Base-by-base conservation (phyloP, 2,113 vertebrate genomes). In the Capra hircus region DNA sequence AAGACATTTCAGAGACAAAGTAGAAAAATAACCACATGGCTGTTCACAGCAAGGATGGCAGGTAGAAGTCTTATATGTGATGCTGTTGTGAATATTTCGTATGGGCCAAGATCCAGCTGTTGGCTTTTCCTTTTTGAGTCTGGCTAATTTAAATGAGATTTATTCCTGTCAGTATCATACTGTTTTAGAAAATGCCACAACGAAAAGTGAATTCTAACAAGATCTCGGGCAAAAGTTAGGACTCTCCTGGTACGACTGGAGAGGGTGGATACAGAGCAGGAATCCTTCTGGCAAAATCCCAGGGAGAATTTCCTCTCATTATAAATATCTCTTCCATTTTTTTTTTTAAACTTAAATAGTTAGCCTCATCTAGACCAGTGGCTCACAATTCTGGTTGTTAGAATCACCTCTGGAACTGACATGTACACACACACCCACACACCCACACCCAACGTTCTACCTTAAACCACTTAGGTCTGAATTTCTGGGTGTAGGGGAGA, bases 71-170 rank as follows among this genome's bases (percentile, higher is more conserved):
- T 11, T 30, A 19, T 19, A 25, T n/a, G 19, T 13, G 30, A 23
- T 80, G 33, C 33, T 77, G 19, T 52, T 9, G 30, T 74, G 36
- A 62, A 4, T 85, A 95, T 33, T 90, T 91, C 67, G 0, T 67
- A 1, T 62, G 6, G 27, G 3, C 7, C 28, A 28, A n/a, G 64
- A 28, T 91, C n/a, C 23, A 77, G 25, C 36, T 81, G 64, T 28
- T 6, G 89, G 52, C 45, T 96, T 91, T 84, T 59, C 21, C 5
- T 74, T 87, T 95, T 71, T 87, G n/a, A 82, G 21, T 60, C 50
- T 90, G 30, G 33, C 3, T 95, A 62, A 95, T 82, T 90, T 93
- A 94, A 95, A 55, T 55, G n/a, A 95, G 30, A 50, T 71, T 80
- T 88, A 43, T 93, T 88, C 4, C 16, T 82, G 13, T 40, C 17